Base-by-base conservation (phyloP, 2,797 vertebrate species). In the Microctenopoma stevenorrisi region DNA sequence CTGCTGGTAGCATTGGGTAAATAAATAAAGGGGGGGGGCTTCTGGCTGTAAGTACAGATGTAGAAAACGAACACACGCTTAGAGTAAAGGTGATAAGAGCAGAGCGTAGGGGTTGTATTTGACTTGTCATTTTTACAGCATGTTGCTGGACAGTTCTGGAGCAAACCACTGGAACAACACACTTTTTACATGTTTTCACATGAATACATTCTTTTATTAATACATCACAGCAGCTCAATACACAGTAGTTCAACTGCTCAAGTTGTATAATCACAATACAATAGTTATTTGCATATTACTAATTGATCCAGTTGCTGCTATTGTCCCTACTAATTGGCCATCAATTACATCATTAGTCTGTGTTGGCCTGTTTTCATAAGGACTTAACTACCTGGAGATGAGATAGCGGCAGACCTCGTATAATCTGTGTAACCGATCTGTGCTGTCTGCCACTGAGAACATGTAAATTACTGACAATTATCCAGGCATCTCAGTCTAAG, bases 321-420 rank as follows among this genome's bases (percentile, higher is more conserved):
- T 91, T 89, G 86, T 91, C 56, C 5, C 62, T 0, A 18, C 81
- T 89, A 88, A 93, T 76, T 87, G 83, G 79, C 68, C 55, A 7
- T 69, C 69, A 88, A 88, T 89, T 81, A 84, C 25, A 55, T 83
- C 72, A 88, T 91, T 89, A 86, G 87, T 82, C 83, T 76, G 74
- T 33, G 70, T 76, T 76, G 79, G 68, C 65, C 52, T 81, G 78
- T 81, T 86, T 61, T 86, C 78, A 89, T 86, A 84, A 88, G 75
- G 64, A 79, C 56, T 79, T 67, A 79, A 78, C 35, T 73, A 54
- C 81, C 58, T 63, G 77, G 43, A 59, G 65, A 55, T 78, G 55
- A 73, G 68, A 73, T 47, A 47, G 72, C 57, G 22, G 56, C 69
- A 64, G 75, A 59, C 42, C 8, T 56, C 2, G 60, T 25, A 28